These are phyloP conservation scores for Timema podura DNA, from an alignment of 2,888 invertebrate genomes.

Conservation along the genomic window DNA sequence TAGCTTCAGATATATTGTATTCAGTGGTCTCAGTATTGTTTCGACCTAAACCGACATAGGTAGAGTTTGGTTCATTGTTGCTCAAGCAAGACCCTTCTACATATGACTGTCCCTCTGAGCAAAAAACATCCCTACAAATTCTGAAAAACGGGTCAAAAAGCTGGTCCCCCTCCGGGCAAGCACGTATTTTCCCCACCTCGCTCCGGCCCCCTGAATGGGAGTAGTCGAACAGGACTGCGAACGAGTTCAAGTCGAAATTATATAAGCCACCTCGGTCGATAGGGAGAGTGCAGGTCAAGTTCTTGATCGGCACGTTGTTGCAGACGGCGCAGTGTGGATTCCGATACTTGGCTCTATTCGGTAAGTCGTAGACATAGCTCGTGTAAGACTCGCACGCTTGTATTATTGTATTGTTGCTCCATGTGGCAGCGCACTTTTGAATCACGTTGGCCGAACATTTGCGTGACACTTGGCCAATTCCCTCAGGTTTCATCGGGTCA, in stretches of 20 bases:
- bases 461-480: slow-evolving; percentile 40
- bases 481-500: slow-evolving; percentile 42
- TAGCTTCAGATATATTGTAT: neutral
- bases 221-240: slow-evolving; percentile 4
- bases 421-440: slow-evolving; percentile 41
- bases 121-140: slow-evolving; percentile 5
- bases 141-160: slow-evolving; percentile 2
- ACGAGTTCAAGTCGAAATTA: neutral
- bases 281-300: slow-evolving; percentile 35
- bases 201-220: neutral
- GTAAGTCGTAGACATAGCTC: neutral
- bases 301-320: slow-evolving; percentile 42
- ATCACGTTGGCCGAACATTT: slow-evolving; percentile 41
- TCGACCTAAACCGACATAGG: neutral
- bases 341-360: slow-evolving; percentile 36
- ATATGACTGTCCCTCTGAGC: neutral
- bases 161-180: neutral
- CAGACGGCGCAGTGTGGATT: slow-evolving; percentile 49
- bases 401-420: slow-evolving; percentile 36
- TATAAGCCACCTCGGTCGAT: neutral
- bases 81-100: neutral
- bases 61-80: neutral
- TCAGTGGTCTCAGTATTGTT: neutral
- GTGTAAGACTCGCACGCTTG: neutral
- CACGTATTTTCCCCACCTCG: neutral